These are phyloP conservation scores for Acanthopagrus latus DNA, from an alignment of 2,797 vertebrate genomes.

Conservation along the genomic window DNA sequence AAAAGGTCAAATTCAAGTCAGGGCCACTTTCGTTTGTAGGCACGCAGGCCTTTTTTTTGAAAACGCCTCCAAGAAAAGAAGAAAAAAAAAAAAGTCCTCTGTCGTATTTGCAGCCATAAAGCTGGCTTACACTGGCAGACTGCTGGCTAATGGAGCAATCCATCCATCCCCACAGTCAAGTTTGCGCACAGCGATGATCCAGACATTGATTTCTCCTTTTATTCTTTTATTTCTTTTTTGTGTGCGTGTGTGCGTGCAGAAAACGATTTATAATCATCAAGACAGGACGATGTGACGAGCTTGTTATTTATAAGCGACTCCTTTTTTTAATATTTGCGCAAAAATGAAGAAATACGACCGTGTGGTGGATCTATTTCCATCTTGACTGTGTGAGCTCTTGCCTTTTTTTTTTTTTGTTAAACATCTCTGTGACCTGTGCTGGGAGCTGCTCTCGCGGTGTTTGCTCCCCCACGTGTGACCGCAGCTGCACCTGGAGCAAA, in stretches of 20 bases:
- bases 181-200: slow-evolving; percentile 62
- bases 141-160: slow-evolving; percentile 63
- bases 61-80: slow-evolving; percentile 58
- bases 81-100: slow-evolving; percentile 16
- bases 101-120: slow-evolving; percentile 63
- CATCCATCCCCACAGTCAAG: slow-evolving; percentile 45
- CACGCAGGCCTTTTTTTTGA: slow-evolving; percentile 55
- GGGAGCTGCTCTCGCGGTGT: not conserved
- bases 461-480: not conserved
- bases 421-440: not conserved
- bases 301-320: not conserved
- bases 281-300: not conserved
- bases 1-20: slow-evolving; percentile 77
- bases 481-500: slow-evolving; percentile 4
- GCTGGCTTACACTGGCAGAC: slow-evolving; percentile 49
- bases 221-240: too few species aligned
- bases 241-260: not conserved
- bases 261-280: slow-evolving; percentile 47
- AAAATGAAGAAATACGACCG: too few species aligned
- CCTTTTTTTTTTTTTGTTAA: not conserved
- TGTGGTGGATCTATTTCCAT: not conserved
- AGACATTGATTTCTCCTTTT: slow-evolving; percentile 43
- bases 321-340: too few species aligned
- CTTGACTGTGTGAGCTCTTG: too few species aligned
- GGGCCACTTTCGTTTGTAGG: slow-evolving; percentile 73